Conservation (phyloP, 2,797 vertebrate species). For the Acridotheres tristis region DNA sequence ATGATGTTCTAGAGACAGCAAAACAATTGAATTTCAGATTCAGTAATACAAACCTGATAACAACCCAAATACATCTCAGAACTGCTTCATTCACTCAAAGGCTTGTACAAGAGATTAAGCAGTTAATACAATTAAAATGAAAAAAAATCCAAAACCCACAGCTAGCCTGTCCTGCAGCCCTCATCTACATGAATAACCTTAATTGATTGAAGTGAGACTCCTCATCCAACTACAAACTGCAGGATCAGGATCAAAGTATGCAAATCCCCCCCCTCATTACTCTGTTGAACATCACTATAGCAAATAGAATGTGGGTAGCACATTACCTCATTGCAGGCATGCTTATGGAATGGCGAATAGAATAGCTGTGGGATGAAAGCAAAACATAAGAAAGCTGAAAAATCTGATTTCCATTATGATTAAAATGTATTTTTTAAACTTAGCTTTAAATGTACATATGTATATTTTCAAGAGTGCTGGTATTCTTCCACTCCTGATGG, state of each 20-base stretch:
- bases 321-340: constrained; percentile 98
- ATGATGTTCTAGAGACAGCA: background rate
- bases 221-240: background rate
- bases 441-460: background rate
- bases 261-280: background rate
- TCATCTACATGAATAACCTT: background rate
- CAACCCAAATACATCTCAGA: background rate
- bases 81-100: background rate
- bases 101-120: background rate
- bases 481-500: background rate
- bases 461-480: background rate
- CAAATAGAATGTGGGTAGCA: background rate
- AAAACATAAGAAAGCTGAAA: constrained; percentile 64
- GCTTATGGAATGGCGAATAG: constrained; percentile 95
- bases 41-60: background rate
- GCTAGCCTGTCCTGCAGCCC: background rate
- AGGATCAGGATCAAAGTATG: background rate
- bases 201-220: constrained; percentile 3
- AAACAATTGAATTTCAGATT: constrained; percentile 24
- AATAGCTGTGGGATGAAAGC: constrained; percentile 88
- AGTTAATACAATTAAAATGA: constrained; percentile 19
- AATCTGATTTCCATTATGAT: background rate
- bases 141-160: background rate
- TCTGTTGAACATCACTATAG: background rate
- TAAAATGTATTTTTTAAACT: background rate